phyloP scores from a whole-genome alignment of 2,113 vertebrate species.

The Tonatia bakeri region DNA sequence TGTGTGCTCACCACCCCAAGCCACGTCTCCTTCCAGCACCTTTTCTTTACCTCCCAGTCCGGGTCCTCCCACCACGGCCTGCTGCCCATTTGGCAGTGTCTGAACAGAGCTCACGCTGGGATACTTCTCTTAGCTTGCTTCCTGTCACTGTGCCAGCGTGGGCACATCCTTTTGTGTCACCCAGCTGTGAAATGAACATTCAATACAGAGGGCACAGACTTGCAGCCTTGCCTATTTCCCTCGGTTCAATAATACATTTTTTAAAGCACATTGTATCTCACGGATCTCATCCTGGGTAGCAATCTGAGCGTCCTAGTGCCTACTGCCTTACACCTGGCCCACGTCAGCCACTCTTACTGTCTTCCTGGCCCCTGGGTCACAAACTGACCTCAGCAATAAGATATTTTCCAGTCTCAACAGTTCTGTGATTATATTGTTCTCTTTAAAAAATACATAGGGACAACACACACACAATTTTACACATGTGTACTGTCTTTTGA shows the following conservation, averaged over 20 bases:
- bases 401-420: not conserved
- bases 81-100: not conserved
- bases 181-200: fast-evolving
- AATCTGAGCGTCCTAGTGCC: fast-evolving
- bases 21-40: not conserved
- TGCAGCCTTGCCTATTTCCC: not conserved
- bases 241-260: not conserved
- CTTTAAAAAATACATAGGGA: not conserved
- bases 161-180: not conserved
- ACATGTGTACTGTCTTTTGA: not conserved
- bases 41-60: not conserved
- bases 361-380: not conserved
- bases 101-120: not conserved
- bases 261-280: fast-evolving
- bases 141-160: no score
- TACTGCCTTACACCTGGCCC: not conserved
- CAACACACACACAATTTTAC: fast-evolving
- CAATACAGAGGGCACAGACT: not conserved
- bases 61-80: not conserved
- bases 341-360: no score
- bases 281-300: not conserved
- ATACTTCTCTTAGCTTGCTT: not conserved
- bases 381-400: fast-evolving
- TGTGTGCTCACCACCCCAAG: not conserved
- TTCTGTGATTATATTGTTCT: no score